Evolutionary conservation across 2,888 invertebrate genomes (phyloP).

Genomic region (Celastrina argiolus): DNA sequence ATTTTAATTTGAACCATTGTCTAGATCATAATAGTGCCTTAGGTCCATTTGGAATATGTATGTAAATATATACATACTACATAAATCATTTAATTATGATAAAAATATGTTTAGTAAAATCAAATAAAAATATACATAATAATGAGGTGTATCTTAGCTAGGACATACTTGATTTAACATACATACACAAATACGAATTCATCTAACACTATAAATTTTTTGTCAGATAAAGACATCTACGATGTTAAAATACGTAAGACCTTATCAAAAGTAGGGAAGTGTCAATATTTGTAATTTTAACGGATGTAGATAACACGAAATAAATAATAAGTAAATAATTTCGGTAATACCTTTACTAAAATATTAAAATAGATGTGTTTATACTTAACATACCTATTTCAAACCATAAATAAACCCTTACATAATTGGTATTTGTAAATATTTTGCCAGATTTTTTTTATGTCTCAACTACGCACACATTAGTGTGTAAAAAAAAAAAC

Average conservation of each 20-base stretch:
- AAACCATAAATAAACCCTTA: neutral
- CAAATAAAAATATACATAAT: no score
- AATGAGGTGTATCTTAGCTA: no score
- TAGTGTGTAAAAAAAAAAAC: neutral
- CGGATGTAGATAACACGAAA: conserved; percentile 12
- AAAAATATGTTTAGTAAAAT: no score
- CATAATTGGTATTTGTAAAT: neutral
- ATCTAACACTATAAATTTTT: neutral
- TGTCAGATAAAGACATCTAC: neutral
- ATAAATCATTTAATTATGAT: neutral
- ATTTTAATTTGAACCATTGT: neutral
- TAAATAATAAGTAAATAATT: neutral
- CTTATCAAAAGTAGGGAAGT: neutral
- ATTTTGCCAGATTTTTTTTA: neutral
- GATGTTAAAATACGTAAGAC: conserved; percentile 1
- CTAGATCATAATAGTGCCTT: conserved; percentile 14
- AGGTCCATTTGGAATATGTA: conserved; percentile 1
- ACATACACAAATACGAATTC: neutral
- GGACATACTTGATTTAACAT: no score
- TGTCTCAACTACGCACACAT: neutral
- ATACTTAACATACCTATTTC: neutral
- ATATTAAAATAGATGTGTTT: neutral
- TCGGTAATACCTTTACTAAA: neutral
- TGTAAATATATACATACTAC: no score
- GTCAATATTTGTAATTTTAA: neutral